Evolutionary conservation across 2,888 invertebrate species (phyloP), one percentile per base, ranked within the genome.

Genomic region (Anaspis maculata): DNA sequence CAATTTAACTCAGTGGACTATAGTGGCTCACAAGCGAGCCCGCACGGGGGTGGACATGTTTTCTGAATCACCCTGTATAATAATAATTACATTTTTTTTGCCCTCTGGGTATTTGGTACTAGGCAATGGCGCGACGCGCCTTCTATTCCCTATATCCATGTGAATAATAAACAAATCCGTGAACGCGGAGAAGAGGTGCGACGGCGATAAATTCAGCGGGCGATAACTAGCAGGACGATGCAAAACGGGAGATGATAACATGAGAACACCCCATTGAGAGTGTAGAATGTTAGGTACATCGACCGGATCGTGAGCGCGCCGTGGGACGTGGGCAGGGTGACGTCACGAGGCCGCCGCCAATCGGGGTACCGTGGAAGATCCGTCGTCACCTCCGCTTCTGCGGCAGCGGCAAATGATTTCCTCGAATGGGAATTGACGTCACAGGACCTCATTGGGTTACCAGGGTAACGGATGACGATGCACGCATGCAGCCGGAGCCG

Each of bases 371-470:
- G 34, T 35, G 34, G 35, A 27, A 37, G 38, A 44, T 47, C 48
- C 46, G 32, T 48, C 53, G 52, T 52, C 51, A 49, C 44, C 45
- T 42, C 42, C 41, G 46, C 46, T 41, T 52, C 44, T 49, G n/a
- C n/a, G n/a, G n/a, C n/a, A n/a, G n/a, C n/a, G n/a, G 51, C 47
- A 51, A 50, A 52, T 46, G 53, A 51, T 53, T 56, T 54, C 51
- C 44, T 49, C 52, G 51, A 56, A 55, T 53, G 51, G 45, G 45
- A 42, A 45, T 46, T 56, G 56, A 55, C 56, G 55, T 54, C 56
- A 55, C 48, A 42, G 42, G 41, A 46, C 46, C 39, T 58, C 54
- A 58, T 55, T 56, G 54, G 52, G 56, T 58, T 56, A 51, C 56
- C 54, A 36, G 48, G 57, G 53, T 37, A 56, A 56, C 57, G 43